Percentiles rank a stretch among this genome's conserved stretches.
Evolutionary conservation across 2,888 invertebrate genomes (phyloP).

Genomic region (Limenitis arthemis): DNA sequence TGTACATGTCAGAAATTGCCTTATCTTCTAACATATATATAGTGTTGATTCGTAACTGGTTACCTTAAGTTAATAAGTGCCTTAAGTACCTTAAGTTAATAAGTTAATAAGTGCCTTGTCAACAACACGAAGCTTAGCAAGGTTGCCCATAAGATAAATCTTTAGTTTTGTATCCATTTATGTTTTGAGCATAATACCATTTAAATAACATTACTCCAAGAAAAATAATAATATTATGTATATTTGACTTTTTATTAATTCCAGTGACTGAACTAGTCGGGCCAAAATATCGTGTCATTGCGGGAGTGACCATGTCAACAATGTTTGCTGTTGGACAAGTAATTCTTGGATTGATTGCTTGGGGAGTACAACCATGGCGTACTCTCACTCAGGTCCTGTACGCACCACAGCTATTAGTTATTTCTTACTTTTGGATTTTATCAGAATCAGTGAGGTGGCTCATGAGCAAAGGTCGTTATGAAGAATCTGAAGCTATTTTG

Average conservation of each 20-base stretch:
- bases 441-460: constrained; percentile 87
- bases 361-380: constrained; percentile 80
- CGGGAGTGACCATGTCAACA: constrained; percentile 79
- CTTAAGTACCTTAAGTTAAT: no score
- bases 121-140: not conserved
- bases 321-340: constrained; percentile 84
- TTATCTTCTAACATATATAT: no score
- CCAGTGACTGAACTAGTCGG: constrained; percentile 85
- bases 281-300: constrained; percentile 79
- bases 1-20: no score
- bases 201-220: no score
- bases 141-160: no score
- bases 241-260: constrained; percentile 25
- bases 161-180: no score
- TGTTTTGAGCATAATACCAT: not conserved
- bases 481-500: constrained; percentile 75
- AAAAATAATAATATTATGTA: no score
- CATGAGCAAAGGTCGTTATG: constrained; percentile 76
- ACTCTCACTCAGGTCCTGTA: constrained; percentile 77
- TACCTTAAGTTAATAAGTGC: no score
- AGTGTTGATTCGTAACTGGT: no score
- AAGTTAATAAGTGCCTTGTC: no score
- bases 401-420: constrained; percentile 77
- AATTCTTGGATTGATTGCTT: constrained; percentile 79
- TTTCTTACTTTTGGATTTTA: constrained; percentile 79